Conservation (phyloP, 2,113 vertebrate species). For the Myocastor coypus region DNA sequence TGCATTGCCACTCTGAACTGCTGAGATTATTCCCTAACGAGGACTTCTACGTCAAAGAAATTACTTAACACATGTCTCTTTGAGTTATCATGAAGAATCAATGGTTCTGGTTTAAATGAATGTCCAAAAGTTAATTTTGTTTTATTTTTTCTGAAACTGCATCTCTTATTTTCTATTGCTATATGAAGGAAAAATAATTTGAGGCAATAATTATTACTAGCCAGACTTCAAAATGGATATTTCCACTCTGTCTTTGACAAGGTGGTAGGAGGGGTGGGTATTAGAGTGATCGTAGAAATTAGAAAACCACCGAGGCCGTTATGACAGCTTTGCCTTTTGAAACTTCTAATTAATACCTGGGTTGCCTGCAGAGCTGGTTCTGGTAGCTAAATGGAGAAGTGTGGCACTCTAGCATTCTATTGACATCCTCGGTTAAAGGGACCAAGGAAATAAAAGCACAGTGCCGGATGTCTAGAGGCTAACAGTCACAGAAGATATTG, state of each 20-base stretch:
- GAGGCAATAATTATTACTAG: conserved; percentile 68
- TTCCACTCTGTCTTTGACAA: conserved; percentile 77
- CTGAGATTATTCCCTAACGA: background rate
- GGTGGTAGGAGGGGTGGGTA: conserved; percentile 61
- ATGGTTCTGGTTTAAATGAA: conserved; percentile 73
- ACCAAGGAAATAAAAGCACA: conserved; percentile 73
- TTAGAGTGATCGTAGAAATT: conserved; percentile 80
- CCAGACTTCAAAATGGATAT: conserved; percentile 59
- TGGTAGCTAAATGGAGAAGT: conserved; percentile 78
- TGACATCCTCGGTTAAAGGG: conserved; percentile 70
- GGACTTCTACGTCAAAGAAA: conserved; percentile 47
- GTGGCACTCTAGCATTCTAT: conserved; percentile 71
- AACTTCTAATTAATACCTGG: conserved; percentile 86
- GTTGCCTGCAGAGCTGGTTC: conserved; percentile 76
- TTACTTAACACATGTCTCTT: conserved; percentile 56
- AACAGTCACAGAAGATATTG: background rate
- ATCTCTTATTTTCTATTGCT: conserved; percentile 79
- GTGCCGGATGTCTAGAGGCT: background rate
- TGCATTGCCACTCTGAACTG: background rate
- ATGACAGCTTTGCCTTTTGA: conserved; percentile 84
- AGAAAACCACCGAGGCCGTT: conserved; percentile 80
- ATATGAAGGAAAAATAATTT: conserved; percentile 76
- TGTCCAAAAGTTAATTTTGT: conserved; percentile 50
- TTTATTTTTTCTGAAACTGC: conserved; percentile 62
- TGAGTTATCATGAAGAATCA: conserved; percentile 74